Evolutionary conservation across 1,140 invertebrate species (phyloP).

Genomic region (Panulirus ornatus): DNA sequence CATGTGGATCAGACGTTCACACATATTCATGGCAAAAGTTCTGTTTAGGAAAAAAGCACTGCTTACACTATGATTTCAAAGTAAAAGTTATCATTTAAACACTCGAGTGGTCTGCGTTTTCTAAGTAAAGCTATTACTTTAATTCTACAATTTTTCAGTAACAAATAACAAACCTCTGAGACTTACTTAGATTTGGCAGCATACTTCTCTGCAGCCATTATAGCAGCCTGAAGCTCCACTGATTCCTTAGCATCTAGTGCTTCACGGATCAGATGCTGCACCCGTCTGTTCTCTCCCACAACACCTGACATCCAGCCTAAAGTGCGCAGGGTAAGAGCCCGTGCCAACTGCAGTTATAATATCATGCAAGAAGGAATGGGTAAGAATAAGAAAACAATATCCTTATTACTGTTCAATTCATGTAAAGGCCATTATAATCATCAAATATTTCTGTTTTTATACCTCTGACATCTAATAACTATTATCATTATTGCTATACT

Average conservation of each 20-base stretch:
- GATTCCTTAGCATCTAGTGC: constrained; percentile 96
- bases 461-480: no score
- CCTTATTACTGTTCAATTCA: background rate
- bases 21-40: constrained; percentile 97
- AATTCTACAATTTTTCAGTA: background rate
- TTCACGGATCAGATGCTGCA: constrained; percentile 95
- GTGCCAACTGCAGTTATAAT: constrained; percentile 85
- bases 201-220: constrained; percentile 95
- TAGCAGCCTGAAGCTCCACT: constrained; percentile 96
- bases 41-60: constrained; percentile 79
- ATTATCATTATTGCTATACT: no score
- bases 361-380: no score
- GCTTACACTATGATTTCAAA: no score
- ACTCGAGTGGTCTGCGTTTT: no score
- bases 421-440: background rate
- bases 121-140: no score
- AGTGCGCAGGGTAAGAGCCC: constrained; percentile 92
- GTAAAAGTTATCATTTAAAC: no score
- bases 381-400: background rate
- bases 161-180: constrained; percentile 81
- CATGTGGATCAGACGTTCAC: constrained; percentile 96
- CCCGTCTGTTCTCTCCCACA: constrained; percentile 94
- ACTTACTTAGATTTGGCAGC: constrained; percentile 86
- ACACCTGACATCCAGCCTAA: constrained; percentile 94
- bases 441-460: no score